Conservation (phyloP, 1,140 invertebrate genomes). For the Lepidotrigona ventralis region DNA sequence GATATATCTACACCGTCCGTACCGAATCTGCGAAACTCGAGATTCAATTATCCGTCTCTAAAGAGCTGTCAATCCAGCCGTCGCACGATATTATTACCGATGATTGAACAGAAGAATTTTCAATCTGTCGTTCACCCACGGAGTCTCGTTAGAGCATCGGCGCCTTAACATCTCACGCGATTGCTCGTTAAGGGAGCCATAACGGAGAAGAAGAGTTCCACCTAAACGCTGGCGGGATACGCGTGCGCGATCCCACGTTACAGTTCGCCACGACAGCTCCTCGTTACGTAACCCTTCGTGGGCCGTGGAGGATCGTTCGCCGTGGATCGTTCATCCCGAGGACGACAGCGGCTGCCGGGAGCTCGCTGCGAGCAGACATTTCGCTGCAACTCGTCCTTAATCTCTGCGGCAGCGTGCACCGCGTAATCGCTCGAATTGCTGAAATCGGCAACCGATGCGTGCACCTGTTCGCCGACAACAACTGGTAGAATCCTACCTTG, state of each 20-base stretch:
- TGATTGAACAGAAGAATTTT: neutral
- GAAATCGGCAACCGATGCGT: slow-evolving; percentile 52
- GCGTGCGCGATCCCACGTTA: slow-evolving; percentile 15
- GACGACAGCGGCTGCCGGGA: neutral
- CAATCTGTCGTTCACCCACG: neutral
- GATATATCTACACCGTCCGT: too few species aligned
- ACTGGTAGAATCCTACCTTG: slow-evolving; percentile 9
- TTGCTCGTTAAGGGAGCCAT: neutral
- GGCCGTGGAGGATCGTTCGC: neutral
- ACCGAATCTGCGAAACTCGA: neutral
- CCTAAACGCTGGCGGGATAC: neutral
- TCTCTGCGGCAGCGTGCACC: slow-evolving; percentile 27
- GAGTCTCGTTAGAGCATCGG: neutral
- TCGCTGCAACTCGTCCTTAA: slow-evolving; percentile 13
- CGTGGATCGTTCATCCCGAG: slow-evolving; percentile 23
- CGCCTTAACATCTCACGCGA: slow-evolving; percentile 4
- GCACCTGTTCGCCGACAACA: slow-evolving; percentile 32
- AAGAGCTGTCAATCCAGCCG: neutral
- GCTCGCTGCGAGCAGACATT: neutral
- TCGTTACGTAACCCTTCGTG: slow-evolving; percentile 5
- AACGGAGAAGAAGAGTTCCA: neutral
- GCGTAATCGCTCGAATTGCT: slow-evolving; percentile 16
- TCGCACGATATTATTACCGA: neutral
- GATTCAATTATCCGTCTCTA: neutral
- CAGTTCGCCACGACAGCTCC: slow-evolving; percentile 11